Base-by-base conservation (phyloP, 2,113 vertebrate species). In the Sprattus sprattus region DNA sequence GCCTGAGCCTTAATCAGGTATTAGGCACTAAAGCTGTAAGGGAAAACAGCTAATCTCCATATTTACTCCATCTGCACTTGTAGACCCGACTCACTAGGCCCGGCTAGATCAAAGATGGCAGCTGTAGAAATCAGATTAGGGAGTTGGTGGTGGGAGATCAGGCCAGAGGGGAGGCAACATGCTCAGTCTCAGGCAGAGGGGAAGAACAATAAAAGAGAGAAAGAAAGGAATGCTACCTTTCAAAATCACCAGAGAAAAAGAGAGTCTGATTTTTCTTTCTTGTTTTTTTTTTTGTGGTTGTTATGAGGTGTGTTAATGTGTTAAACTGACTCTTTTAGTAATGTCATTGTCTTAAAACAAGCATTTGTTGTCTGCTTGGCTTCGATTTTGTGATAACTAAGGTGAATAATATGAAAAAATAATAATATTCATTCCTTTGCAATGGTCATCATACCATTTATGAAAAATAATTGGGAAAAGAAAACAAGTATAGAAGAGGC, bases 1-100 rank as follows among this genome's bases (percentile, higher is more conserved):
- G 96, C 96, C 96, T 95, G 89, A 89, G 94, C 95, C 95, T 96
- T 98, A 99, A 98, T 99, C 97, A 99, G 97, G 97, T 97, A 97
- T 98, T 97, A 97, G 96, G 95, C 95, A 94, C 95, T 95, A 95
- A 95, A 97, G 97, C 96, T 95, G 96, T 95, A 96, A 95, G 94
- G 94, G 96, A 94, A 94, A 95, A 94, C 94, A 94, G 94, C 96
- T 99, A 97, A 98, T 98, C 97, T 98, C 96, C 96, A 98, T 95
- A 97, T 96, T 98, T 96, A 95, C 95, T 96, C 97, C 97, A 97
- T 98, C 97, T 99, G 98, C 95, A 96, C 95, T 95, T 93, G 94
- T 86, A 93, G 96, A 94, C 94, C 94, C 94, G 94, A 95, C 95
- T 95, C 93, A 95, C 95, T 94, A 93, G 95, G 93, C 95, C 95